Conservation (phyloP, 1,140 invertebrate species). For the Drosophila pandora region DNA sequence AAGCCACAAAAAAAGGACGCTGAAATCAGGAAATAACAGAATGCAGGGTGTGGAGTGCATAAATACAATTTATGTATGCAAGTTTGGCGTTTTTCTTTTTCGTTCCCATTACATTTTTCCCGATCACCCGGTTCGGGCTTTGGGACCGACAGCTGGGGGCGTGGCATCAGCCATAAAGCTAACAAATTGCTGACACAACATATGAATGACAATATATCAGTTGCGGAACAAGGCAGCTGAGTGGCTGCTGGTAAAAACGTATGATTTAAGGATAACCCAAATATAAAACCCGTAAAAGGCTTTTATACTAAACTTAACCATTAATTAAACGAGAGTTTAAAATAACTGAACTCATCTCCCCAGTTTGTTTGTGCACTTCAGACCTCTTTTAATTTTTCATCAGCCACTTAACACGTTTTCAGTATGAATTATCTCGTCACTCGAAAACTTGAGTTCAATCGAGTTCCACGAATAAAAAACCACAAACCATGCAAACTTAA, state of each 20-base stretch:
- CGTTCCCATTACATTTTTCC: conserved; percentile 34
- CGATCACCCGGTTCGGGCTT: conserved; percentile 16
- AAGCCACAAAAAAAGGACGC: conserved; percentile 15
- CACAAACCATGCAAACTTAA: conserved; percentile 28
- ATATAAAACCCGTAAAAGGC: neutral
- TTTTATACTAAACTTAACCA: neutral
- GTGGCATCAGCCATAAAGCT: conserved; percentile 49
- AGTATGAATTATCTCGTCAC: conserved; percentile 14
- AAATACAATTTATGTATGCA: conserved; percentile 50
- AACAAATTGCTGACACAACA: conserved; percentile 55
- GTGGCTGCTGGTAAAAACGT: conserved; percentile 21
- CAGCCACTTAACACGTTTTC: conserved; percentile 18
- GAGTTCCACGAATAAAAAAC: conserved; percentile 12
- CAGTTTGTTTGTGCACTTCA: conserved; percentile 5
- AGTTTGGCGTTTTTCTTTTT: conserved; percentile 35
- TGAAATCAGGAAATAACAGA: conserved; percentile 39
- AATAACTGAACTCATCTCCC: neutral
- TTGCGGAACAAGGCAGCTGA: conserved; percentile 35
- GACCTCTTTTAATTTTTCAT: conserved; percentile 1
- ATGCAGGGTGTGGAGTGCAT: conserved; percentile 41
- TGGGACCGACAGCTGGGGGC: conserved; percentile 42
- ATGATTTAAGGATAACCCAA: conserved; percentile 24
- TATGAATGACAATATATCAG: conserved; percentile 55
- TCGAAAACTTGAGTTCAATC: conserved; percentile 5
- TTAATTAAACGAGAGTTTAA: neutral